Base-by-base conservation (phyloP, 2,797 vertebrate genomes). In the Tinamus major region DNA sequence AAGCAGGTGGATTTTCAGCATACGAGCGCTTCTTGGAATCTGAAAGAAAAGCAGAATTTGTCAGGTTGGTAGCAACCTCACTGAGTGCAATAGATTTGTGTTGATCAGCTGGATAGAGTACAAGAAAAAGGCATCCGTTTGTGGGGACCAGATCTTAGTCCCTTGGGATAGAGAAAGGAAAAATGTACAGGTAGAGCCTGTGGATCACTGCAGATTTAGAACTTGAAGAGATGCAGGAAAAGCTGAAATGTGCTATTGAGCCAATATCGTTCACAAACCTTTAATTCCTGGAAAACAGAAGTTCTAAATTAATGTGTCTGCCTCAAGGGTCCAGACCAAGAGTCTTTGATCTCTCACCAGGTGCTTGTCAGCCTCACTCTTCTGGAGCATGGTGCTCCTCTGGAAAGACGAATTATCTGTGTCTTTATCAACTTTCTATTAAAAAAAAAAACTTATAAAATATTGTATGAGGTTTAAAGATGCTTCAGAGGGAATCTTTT, bases 1-100 rank as follows among this genome's bases (percentile, higher is more conserved):
- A 75, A 85, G 41, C 20, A 68, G 56, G 41, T 63, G 69, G 68
- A 68, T 68, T 56, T 85, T 90, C 55, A 84, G 44, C 59, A n/a
- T 21, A 24, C 2, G 1, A 80, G 10, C 42, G 21, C 21, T 75
- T 49, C 69, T 49, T 68, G 10, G 24, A n/a, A 44, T 76, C 42
- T 64, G 15, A 39, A 51, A 75, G 48, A 58, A 27, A 63, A 19
- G 49, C 68, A 85, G 69, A 69, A 85, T 51, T 56, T 39, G 21
- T 63, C 63, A 69, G 70, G 27, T 21, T 12, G 49, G 27, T 69
- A 68, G 75, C 62, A 75, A 63, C n/a, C 8, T 23, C 19, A 20
- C 44, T 21, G 19, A 58, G 37, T 0, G 0, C 63, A 51, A 42
- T 80, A 55, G 48, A 44, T 85, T 68, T 68, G n/a, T 9, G 35